phyloP scores from a whole-genome alignment of 2,888 invertebrate genomes.

The Pseudococcus viburni region DNA sequence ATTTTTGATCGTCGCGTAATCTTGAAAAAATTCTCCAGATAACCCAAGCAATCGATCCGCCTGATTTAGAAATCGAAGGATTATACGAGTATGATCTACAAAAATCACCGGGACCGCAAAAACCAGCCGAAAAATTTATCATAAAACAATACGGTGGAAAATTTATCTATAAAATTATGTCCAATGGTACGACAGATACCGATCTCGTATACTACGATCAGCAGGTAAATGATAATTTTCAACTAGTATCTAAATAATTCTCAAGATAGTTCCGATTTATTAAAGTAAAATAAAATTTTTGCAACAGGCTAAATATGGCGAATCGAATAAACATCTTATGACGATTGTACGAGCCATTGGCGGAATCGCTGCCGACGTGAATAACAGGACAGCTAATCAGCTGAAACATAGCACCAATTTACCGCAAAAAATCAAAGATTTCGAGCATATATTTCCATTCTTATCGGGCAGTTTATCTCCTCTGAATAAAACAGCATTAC shows the following conservation, averaged over 20 bases:
- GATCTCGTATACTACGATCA: background rate
- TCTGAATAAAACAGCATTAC: background rate
- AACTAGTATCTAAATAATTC: background rate
- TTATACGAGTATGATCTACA: background rate
- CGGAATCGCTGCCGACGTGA: background rate
- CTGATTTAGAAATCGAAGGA: slow-evolving; percentile 25
- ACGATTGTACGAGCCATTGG: background rate
- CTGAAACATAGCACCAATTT: background rate
- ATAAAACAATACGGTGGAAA: background rate
- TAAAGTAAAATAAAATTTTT: background rate
- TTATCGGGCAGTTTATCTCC: background rate
- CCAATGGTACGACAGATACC: background rate
- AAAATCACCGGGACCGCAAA: background rate
- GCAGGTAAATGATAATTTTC: background rate
- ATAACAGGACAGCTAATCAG: background rate
- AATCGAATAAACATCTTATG: background rate
- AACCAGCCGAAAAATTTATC: background rate
- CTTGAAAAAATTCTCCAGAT: background rate
- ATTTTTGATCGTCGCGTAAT: background rate
- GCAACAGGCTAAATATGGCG: background rate
- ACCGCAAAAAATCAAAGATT: slow-evolving; percentile 14
- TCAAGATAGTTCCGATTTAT: background rate
- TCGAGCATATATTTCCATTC: slow-evolving; percentile 6
- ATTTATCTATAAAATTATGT: background rate
- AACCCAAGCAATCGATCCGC: background rate